Evolutionary conservation across 2,113 vertebrate genomes (phyloP), one percentile per base, ranked within the genome.

Genomic region (Sigmodon hispidus): DNA sequence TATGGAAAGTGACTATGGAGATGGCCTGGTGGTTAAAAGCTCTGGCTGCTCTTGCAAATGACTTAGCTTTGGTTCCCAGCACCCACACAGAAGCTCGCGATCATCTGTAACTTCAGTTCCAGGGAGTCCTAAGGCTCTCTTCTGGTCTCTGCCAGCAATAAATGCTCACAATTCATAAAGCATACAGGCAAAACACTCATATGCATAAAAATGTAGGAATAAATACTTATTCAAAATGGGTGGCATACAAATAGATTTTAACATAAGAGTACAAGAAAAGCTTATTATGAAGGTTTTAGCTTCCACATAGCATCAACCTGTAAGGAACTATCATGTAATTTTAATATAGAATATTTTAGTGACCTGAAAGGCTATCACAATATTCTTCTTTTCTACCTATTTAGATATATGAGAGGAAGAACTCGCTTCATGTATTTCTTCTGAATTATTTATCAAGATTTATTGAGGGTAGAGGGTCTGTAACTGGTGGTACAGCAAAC

Each of bases 361-460:
- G 72, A 15, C 52, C 45, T 65, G 65, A 67, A 94, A 85, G 36
- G 31, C 50, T 90, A 72, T 80, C 81, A 84, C 45, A 70, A 85
- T n/a, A 85, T 24, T n/a, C 81, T 13, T 70, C 67, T 91, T 81
- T 94, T 89, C 40, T 5, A 89, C 5, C 55, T n/a, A 88, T 5
- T 9, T 17, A 87, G n/a, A 63, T 75, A 0, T 77, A 45, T 22
- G 61, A 76, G 0, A 9, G 17, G 5, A 76, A 36, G 29, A 19
- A 81, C 88, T 91, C 85, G 90, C 76, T 86, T 77, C 31, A 83
- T 15, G 67, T 80, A 72, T 6, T 52, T 90, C 45, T 89, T 50
- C 26, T 45, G n/a, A 45, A 94, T 34, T 76, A 43, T 70, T 67
- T 61, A 89, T 22, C 83, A 36, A 91, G n/a, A 87, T 9, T 24